Conservation (phyloP, 35 echinoderm and acorn worm genomes). For the Diadema setosum region DNA sequence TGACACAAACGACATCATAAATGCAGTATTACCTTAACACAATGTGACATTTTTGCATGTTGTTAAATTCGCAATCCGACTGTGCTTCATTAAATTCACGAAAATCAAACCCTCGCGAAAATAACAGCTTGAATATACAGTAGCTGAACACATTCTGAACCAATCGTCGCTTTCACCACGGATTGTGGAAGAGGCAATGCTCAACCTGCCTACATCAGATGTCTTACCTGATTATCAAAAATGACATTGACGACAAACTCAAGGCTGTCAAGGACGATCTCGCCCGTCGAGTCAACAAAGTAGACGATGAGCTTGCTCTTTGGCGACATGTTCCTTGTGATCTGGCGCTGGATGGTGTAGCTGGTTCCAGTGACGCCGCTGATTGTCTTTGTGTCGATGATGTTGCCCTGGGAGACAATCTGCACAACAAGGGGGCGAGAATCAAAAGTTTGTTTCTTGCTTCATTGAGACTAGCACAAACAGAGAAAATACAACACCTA, state of each 20-base stretch:
- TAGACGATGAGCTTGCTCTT: slow-evolving; percentile 67
- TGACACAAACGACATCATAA: no score
- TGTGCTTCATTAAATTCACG: no score
- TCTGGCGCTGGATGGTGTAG: not conserved
- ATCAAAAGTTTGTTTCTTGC: no score
- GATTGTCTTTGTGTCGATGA: slow-evolving; percentile 18
- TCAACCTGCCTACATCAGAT: no score
- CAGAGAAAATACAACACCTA: not conserved
- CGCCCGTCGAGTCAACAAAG: slow-evolving; percentile 43
- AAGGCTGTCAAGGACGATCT: slow-evolving; percentile 69
- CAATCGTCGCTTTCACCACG: no score
- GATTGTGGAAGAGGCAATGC: no score
- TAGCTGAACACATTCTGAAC: no score
- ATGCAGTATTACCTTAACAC: no score
- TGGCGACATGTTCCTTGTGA: slow-evolving; percentile 69
- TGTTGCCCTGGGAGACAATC: slow-evolving; percentile 73
- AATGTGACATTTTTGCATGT: no score
- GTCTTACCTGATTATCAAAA: slow-evolving; percentile 79
- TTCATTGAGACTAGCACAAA: not conserved
- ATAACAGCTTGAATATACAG: no score
- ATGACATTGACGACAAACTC: slow-evolving; percentile 63
- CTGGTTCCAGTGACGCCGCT: not conserved
- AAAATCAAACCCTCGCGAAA: no score
- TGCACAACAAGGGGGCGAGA: not conserved
- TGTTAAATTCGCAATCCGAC: no score